These are phyloP conservation scores for Drosophila prolongata DNA, from an alignment of 2,888 invertebrate species.

Conservation along the genomic window DNA sequence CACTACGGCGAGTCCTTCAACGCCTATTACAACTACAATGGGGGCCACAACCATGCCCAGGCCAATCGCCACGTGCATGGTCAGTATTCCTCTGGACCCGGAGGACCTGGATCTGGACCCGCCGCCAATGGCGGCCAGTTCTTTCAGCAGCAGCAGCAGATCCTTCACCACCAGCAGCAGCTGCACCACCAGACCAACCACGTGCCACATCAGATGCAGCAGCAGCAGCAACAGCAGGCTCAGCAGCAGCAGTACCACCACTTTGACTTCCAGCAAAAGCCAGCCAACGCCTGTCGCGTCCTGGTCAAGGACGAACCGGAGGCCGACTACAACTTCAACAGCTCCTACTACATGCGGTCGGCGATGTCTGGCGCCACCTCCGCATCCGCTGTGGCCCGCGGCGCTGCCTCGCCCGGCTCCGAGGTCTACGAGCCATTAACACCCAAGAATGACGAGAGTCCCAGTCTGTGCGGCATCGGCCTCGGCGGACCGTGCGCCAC, in stretches of 20 bases:
- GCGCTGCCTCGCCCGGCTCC: slow-evolving; percentile 71
- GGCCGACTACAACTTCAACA: slow-evolving; percentile 69
- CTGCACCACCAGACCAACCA: slow-evolving; percentile 52
- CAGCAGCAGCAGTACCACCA: slow-evolving; percentile 63
- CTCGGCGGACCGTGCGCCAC: slow-evolving; percentile 42
- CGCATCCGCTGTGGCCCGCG: slow-evolving; percentile 14
- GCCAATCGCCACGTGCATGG: slow-evolving; percentile 49
- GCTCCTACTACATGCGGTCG: slow-evolving; percentile 65
- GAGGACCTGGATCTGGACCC: slow-evolving; percentile 5
- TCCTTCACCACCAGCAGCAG: slow-evolving; percentile 51
- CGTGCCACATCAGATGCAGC: slow-evolving; percentile 43
- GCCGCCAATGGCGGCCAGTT: slow-evolving; percentile 53
- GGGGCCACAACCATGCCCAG: slow-evolving; percentile 45
- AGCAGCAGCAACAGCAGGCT: slow-evolving; percentile 46
- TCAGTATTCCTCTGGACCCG: slow-evolving; percentile 42
- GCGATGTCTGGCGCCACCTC: slow-evolving; percentile 43
- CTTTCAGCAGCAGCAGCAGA: slow-evolving; percentile 56
- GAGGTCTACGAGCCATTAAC: slow-evolving; percentile 76
- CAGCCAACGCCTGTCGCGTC: slow-evolving; percentile 51
- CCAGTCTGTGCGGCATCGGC: slow-evolving; percentile 64
- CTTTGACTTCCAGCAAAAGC: slow-evolving; percentile 63
- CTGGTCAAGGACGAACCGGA: slow-evolving; percentile 66
- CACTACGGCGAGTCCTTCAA: slow-evolving; percentile 64
- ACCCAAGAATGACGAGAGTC: slow-evolving; percentile 75
- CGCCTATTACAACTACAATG: slow-evolving; percentile 70